Conservation (phyloP, 2,888 invertebrate species). For the Mesorhabditis belari region DNA sequence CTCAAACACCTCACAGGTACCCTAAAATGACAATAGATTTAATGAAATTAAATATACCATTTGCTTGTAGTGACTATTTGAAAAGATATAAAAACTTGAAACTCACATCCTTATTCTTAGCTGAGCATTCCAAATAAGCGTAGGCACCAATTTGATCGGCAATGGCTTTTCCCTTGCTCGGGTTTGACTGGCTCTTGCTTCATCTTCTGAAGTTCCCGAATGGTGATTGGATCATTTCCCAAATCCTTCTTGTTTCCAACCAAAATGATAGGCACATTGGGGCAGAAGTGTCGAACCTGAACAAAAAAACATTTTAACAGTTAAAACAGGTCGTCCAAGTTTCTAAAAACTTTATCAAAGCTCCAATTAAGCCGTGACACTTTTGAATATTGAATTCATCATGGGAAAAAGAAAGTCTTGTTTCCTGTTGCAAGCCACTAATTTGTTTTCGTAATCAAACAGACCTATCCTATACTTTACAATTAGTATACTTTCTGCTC, state of each 20-base stretch:
- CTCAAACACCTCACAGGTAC: conserved; percentile 96
- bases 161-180: conserved; percentile 90
- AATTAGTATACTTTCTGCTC: too few relatives aligned
- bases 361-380: too few relatives aligned
- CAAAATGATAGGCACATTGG: conserved; percentile 94
- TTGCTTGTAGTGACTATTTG: too few relatives aligned
- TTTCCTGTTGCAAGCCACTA: too few relatives aligned
- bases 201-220: conserved; percentile 76
- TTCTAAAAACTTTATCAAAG: too few relatives aligned
- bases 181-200: conserved; percentile 96
- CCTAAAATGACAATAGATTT: too few relatives aligned
- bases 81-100: conserved; percentile 13
- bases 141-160: conserved; percentile 97
- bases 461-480: too few relatives aligned
- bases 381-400: neutral
- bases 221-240: conserved; percentile 56
- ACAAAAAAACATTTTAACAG: conserved; percentile 2
- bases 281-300: conserved; percentile 77
- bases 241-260: conserved; percentile 89
- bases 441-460: too few relatives aligned
- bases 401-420: neutral
- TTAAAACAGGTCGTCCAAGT: neutral
- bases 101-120: conserved; percentile 88
- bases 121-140: conserved; percentile 96
- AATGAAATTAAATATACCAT: neutral